phyloP scores from a whole-genome alignment of 2,113 vertebrate genomes.

The Podiceps cristatus region DNA sequence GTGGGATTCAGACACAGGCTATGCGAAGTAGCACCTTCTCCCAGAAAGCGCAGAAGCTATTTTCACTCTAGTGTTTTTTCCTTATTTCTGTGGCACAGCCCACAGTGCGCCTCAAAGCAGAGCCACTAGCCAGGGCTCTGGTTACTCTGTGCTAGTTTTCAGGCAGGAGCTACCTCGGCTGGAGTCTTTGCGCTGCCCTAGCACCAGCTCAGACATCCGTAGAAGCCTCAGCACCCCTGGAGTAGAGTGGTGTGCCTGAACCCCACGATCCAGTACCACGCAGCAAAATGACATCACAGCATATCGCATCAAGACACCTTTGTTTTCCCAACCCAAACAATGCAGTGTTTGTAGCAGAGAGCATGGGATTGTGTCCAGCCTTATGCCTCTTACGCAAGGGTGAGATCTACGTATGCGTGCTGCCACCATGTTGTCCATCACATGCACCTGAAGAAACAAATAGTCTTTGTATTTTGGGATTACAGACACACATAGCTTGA shows the following conservation, averaged over 20 bases:
- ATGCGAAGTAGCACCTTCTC: not conserved
- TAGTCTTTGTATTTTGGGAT: not conserved
- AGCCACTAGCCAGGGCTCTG: rapidly evolving
- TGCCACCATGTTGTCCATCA: not conserved
- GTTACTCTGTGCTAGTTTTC: not conserved
- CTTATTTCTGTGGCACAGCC: not conserved
- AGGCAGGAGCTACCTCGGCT: not conserved
- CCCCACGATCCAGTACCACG: rapidly evolving
- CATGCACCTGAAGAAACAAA: not conserved
- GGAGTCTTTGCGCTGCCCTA: not conserved
- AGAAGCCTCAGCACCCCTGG: not conserved
- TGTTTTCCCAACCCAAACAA: conserved; percentile 14
- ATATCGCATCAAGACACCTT: conserved; percentile 1
- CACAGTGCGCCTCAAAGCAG: not conserved
- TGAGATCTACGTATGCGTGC: not conserved
- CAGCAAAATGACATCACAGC: conserved; percentile 9
- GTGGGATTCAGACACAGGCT: not conserved
- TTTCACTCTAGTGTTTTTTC: not conserved
- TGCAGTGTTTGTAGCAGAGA: not conserved
- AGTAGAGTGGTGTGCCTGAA: not conserved
- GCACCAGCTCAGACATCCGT: not conserved
- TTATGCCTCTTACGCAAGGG: not conserved
- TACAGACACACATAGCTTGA: not conserved
- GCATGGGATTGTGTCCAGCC: not conserved
- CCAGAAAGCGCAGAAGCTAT: not conserved